Base-by-base conservation (phyloP, 2,113 vertebrate species). In the Microcebus jonahi region DNA sequence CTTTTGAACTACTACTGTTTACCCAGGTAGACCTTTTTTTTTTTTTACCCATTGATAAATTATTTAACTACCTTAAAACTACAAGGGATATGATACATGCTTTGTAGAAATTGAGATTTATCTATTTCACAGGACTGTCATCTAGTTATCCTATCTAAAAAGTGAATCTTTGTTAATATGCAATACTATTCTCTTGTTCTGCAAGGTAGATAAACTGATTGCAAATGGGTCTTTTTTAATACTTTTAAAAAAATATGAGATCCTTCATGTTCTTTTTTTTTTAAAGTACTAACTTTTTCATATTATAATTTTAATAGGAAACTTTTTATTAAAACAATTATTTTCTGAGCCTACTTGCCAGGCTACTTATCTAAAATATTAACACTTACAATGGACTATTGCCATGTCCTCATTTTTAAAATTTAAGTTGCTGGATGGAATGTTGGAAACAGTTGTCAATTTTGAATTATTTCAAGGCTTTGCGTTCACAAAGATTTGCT, bases 381-480 rank as follows among this genome's bases (percentile, higher is more conserved):
- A 90, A 80, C 34, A 63, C n/a, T 70, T 90, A 73, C 87, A 57
- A 18, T 2, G 34, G 80, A 61, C 70, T 88, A 12, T 61, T 70
- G 25, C 21, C 55, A 18, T 79, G 45, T 39, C 55, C 48, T 96
- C n/a, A 67, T 55, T 79, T 92, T 96, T 77, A 90, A 82, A 96
- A 50, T 87, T 67, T 84, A 70, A 96, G 61, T 94, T 96, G 75
- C 68, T 77, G 3, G 45, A 29, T 77, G 5, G 45, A 29, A 15
- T 85, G 48, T 36, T 67, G 63, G 63, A 90, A 90, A 53, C 8
- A 77, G 1, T 90, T 14, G 36, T 65, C n/a, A 39, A 3, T 83
- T 89, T 92, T 97, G 39, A 71, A 50, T 81, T 79, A 90, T 14
- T 79, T 84, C 55, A 79, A 80, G 57, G 2, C 39, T 94, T 90